phyloP scores from a whole-genome alignment of 2,113 vertebrate species.

The Macaca mulatta region DNA sequence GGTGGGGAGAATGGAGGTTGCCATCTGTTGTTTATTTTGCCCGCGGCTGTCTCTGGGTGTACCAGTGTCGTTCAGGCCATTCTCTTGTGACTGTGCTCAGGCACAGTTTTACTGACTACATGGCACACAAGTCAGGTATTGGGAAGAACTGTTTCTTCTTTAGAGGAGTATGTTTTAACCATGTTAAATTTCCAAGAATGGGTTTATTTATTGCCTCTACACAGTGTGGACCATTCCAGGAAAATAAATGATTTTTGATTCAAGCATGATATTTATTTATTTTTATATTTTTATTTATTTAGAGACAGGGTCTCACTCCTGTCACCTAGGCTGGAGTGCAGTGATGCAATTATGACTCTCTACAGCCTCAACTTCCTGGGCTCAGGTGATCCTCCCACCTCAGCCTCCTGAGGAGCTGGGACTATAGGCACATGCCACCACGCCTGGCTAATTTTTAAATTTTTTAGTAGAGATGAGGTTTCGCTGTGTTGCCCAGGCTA shows the following conservation, averaged over 20 bases:
- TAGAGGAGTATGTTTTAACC: background rate
- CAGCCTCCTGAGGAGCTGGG: too few species aligned
- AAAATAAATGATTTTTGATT: background rate
- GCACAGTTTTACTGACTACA: background rate
- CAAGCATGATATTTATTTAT: background rate
- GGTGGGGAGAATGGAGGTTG: background rate
- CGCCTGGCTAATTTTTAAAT: too few species aligned
- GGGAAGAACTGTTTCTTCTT: background rate
- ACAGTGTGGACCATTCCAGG: background rate
- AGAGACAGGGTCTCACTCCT: too few species aligned
- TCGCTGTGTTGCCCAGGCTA: too few species aligned
- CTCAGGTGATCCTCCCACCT: too few species aligned
- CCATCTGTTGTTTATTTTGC: background rate
- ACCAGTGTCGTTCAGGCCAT: background rate
- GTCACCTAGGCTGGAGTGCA: too few species aligned
- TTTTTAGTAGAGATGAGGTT: too few species aligned
- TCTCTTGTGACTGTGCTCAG: background rate
- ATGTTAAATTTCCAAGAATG: slow-evolving; percentile 4
- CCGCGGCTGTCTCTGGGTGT: background rate
- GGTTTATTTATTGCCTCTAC: background rate
- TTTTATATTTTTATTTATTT: too few species aligned
- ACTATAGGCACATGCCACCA: too few species aligned
- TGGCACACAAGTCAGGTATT: background rate
- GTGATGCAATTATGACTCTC: too few species aligned
- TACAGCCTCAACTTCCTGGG: too few species aligned